These are phyloP conservation scores for Tipula lateralis DNA, from an alignment of 2,888 invertebrate species.

Conservation along the genomic window DNA sequence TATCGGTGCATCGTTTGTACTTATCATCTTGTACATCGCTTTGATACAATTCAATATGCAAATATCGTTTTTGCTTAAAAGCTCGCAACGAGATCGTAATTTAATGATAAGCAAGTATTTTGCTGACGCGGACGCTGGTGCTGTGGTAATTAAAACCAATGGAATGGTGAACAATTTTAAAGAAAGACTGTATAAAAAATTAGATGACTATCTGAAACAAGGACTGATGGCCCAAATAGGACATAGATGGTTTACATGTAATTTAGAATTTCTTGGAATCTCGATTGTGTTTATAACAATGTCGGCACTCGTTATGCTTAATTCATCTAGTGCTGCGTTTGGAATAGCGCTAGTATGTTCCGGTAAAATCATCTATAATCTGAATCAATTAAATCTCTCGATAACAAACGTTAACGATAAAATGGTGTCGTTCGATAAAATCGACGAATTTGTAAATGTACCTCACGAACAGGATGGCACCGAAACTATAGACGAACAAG, in stretches of 20 bases:
- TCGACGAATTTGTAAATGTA: background rate
- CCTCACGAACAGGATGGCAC: background rate
- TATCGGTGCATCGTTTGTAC: background rate
- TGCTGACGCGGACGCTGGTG: background rate
- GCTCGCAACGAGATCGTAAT: background rate
- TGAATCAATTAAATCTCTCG: background rate
- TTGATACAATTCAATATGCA: background rate
- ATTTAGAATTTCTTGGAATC: background rate
- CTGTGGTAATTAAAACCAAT: background rate
- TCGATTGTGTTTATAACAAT: background rate
- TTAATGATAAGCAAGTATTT: background rate
- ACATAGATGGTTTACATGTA: background rate
- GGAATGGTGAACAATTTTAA: background rate
- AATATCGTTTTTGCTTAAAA: background rate
- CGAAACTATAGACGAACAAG: background rate
- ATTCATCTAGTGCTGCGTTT: background rate
- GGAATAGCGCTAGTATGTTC: background rate
- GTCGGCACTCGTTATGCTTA: background rate
- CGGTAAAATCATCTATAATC: background rate
- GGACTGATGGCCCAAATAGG: background rate
- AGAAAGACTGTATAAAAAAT: background rate
- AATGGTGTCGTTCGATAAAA: background rate
- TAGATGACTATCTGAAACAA: background rate
- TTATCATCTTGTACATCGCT: background rate
- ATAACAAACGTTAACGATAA: background rate